phyloP scores from a whole-genome alignment of 2,888 invertebrate species.

The Cryptus viduatorius region DNA sequence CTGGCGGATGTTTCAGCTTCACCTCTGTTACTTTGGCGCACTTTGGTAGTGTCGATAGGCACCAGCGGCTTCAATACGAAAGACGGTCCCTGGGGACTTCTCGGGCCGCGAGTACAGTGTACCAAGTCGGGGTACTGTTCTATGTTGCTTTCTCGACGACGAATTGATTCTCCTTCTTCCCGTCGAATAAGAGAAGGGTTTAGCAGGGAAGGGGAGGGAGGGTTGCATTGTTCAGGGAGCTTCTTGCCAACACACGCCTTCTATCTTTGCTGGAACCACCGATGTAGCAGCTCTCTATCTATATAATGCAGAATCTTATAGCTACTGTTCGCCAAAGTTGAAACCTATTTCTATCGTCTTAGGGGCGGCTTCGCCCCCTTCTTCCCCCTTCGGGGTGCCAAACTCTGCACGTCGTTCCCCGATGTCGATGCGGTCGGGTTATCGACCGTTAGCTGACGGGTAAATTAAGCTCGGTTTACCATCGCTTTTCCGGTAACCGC shows the following conservation, averaged over 20 bases:
- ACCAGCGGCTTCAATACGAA: constrained; percentile 12
- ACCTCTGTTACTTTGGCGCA: neutral
- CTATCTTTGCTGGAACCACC: neutral
- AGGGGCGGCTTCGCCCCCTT: neutral
- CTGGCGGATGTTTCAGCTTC: neutral
- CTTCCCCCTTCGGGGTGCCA: neutral
- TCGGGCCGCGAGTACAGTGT: constrained; percentile 10
- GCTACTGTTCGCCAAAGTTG: constrained; percentile 65
- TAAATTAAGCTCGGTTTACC: constrained; percentile 77
- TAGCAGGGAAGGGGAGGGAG: constrained; percentile 17
- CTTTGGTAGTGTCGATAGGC: neutral
- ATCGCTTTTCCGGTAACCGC: constrained; percentile 64
- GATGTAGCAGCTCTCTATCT: constrained; percentile 10
- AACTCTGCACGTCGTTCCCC: constrained; percentile 40
- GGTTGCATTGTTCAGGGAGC: constrained; percentile 52
- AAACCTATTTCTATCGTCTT: constrained; percentile 58
- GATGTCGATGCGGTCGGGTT: constrained; percentile 69
- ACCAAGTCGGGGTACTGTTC: neutral
- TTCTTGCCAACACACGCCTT: constrained; percentile 27
- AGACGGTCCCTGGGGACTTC: constrained; percentile 42
- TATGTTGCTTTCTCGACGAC: constrained; percentile 29
- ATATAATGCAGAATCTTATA: constrained; percentile 25
- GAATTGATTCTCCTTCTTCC: constrained; percentile 42
- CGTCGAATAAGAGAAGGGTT: constrained; percentile 29
- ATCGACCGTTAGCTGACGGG: constrained; percentile 72